phyloP scores from a whole-genome alignment of 92 coral and sea anemone genomes.

The Epizoanthus rinbou region DNA sequence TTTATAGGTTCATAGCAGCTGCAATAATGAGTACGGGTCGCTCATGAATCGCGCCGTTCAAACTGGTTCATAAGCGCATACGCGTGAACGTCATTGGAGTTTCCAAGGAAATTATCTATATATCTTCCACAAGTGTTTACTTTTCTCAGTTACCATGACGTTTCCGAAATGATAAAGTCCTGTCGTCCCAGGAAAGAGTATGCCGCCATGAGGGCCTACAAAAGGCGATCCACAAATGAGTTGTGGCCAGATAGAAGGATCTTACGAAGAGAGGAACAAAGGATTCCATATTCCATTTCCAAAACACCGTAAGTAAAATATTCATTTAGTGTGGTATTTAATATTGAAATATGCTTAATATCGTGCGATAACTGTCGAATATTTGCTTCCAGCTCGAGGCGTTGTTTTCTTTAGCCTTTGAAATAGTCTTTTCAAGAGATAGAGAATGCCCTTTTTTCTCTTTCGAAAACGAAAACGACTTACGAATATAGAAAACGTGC shows the following conservation, averaged over 20 bases:
- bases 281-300: neutral
- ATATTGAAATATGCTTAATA: neutral
- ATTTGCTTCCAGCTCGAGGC: conserved; percentile 13
- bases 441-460: neutral
- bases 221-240: conserved; percentile 34
- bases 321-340: neutral
- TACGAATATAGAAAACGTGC: neutral
- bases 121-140: conserved; percentile 47
- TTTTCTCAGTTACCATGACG: conserved; percentile 39
- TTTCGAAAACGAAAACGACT: neutral
- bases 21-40: conserved; percentile 33
- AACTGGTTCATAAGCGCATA: neutral
- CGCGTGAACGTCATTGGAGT: conserved; percentile 26
- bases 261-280: conserved; percentile 29
- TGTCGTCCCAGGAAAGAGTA: conserved; percentile 39
- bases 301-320: conserved; percentile 25
- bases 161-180: conserved; percentile 49
- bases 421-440: neutral
- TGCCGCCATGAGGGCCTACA: conserved; percentile 47
- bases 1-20: neutral
- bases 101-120: conserved; percentile 42
- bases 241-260: conserved; percentile 42
- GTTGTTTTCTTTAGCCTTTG: neutral
- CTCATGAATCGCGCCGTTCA: conserved; percentile 2
- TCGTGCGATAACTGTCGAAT: neutral